Conservation (phyloP, 1,140 invertebrate species). For the Lepeophtheirus salmonis region DNA sequence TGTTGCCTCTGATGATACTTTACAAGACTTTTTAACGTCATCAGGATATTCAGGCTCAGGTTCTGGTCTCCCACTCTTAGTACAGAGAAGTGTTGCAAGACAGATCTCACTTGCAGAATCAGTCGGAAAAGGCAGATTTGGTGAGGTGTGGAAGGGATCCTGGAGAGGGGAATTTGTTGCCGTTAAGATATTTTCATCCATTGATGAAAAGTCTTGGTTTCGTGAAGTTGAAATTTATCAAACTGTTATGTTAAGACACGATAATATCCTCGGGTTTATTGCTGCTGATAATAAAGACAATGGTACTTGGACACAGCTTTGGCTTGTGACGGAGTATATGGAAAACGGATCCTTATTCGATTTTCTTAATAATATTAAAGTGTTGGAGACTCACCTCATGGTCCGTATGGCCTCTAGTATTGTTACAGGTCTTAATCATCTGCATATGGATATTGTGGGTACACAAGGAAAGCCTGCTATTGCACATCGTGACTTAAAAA, state of each 20-base stretch:
- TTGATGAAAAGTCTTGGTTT: slow-evolving; percentile 86
- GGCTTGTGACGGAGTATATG: slow-evolving; percentile 86
- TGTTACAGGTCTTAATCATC: slow-evolving; percentile 73
- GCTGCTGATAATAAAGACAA: slow-evolving; percentile 93
- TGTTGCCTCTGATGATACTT: not conserved
- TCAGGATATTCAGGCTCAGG: slow-evolving; percentile 3
- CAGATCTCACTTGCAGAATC: slow-evolving; percentile 4
- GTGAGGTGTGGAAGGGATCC: slow-evolving; percentile 76
- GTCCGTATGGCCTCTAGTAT: slow-evolving; percentile 67
- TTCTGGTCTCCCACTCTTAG: slow-evolving; percentile 13
- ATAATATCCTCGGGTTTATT: slow-evolving; percentile 84
- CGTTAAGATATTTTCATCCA: slow-evolving; percentile 82
- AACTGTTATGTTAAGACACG: slow-evolving; percentile 79
- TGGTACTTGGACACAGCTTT: slow-evolving; percentile 81
- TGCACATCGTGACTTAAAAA: slow-evolving; percentile 85
- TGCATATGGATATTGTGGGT: slow-evolving; percentile 80
- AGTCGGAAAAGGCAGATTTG: slow-evolving; percentile 38
- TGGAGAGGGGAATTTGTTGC: slow-evolving; percentile 86
- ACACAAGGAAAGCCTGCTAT: slow-evolving; percentile 79
- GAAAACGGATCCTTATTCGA: slow-evolving; percentile 86
- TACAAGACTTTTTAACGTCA: not conserved
- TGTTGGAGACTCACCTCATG: slow-evolving; percentile 32
- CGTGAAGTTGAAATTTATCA: slow-evolving; percentile 90
- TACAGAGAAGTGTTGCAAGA: slow-evolving; percentile 14
- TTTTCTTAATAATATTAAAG: slow-evolving; percentile 39